Conservation (phyloP, 2,888 invertebrate genomes). For the Heliconius charithonia region DNA sequence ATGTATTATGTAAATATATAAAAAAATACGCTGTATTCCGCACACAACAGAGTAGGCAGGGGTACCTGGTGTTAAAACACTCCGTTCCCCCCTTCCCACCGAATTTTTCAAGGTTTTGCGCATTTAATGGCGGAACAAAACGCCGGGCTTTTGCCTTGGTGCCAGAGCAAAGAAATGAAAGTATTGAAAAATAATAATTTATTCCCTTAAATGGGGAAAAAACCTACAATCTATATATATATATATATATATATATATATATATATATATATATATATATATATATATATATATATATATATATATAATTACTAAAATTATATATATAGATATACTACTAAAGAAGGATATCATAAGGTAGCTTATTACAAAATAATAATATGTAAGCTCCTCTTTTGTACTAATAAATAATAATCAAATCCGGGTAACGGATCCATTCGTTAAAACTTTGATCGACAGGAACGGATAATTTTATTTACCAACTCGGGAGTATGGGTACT, state of each 20-base stretch:
- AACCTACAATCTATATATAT: background rate
- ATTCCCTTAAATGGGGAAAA: background rate
- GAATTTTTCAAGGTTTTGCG: background rate
- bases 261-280: too few relatives aligned
- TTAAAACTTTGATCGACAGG: constrained; percentile 46
- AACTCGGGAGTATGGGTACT: constrained; percentile 32
- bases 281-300: too few relatives aligned
- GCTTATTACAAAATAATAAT: constrained; percentile 15
- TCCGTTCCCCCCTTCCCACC: background rate
- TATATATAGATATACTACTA: too few relatives aligned
- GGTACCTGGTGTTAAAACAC: background rate
- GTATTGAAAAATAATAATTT: background rate
- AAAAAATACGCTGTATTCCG: background rate
- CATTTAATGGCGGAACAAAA: background rate
- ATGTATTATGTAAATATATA: background rate
- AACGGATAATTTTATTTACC: constrained; percentile 47
- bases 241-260: too few relatives aligned
- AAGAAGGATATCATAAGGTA: background rate
- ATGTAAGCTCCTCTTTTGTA: background rate
- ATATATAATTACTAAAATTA: too few relatives aligned
- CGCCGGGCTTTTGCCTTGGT: too few relatives aligned
- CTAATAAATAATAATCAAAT: constrained; percentile 37
- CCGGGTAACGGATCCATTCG: constrained; percentile 34
- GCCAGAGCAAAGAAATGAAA: background rate
- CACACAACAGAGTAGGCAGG: background rate